A percentile compares a stretch with the other conserved stretches of the same genome.
Conservation (phyloP, 1,140 invertebrate species). For the Trialeurodes vaporariorum region DNA sequence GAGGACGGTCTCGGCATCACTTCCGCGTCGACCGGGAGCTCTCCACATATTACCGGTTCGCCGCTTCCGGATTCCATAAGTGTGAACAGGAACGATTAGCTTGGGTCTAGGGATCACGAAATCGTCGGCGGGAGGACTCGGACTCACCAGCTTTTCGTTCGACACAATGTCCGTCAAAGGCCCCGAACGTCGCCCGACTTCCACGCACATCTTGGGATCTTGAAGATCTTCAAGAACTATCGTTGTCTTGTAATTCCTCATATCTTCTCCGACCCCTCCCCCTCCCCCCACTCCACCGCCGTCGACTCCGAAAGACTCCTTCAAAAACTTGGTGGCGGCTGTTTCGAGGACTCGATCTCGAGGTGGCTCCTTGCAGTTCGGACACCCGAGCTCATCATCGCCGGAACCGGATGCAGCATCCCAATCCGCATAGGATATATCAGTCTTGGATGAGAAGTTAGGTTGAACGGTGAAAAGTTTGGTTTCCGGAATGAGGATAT, state of each 20-base stretch:
- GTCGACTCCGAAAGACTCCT: neutral
- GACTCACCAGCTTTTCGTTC: neutral
- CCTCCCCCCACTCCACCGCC: too few species aligned
- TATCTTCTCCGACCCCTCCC: too few species aligned
- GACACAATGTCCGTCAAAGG: too few species aligned
- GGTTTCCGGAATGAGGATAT: neutral
- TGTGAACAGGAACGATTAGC: slow-evolving; percentile 74
- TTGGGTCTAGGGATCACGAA: slow-evolving; percentile 71
- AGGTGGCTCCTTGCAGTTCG: neutral
- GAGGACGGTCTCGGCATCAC: slow-evolving; percentile 32
- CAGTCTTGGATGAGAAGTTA: neutral
- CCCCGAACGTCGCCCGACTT: too few species aligned
- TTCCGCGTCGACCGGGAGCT: slow-evolving; percentile 34
- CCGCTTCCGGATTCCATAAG: slow-evolving; percentile 61
- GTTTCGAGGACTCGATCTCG: neutral
- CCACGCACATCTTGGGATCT: too few species aligned
- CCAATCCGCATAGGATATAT: neutral
- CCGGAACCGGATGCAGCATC: neutral
- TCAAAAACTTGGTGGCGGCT: slow-evolving; percentile 10
- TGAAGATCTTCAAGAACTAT: neutral
- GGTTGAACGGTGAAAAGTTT: neutral
- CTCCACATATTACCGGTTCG: slow-evolving; percentile 52
- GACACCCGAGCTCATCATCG: neutral
- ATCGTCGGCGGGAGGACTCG: neutral
- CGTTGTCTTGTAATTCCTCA: neutral